Evolutionary conservation across 2,888 invertebrate genomes (phyloP).

Genomic region (Callimorpha dominula): DNA sequence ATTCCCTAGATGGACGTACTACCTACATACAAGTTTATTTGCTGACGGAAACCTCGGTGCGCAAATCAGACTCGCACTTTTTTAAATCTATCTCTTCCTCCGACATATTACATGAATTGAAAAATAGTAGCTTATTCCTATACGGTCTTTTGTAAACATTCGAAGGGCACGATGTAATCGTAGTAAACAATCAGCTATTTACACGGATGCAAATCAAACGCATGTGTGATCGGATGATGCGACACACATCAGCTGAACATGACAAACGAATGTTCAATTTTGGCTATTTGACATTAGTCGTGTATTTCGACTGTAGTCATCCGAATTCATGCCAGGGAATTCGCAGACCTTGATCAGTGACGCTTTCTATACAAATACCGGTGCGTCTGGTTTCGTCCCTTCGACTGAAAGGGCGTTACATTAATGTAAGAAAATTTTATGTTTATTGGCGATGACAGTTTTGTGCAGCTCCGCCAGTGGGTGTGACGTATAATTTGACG

Average conservation of each 20-base stretch:
- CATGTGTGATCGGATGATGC: constrained; percentile 46
- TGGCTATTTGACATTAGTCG: constrained; percentile 70
- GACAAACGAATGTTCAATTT: constrained; percentile 74
- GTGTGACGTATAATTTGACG: constrained; percentile 73
- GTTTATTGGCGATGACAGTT: constrained; percentile 61
- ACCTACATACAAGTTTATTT: too few species aligned
- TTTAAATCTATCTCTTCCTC: too few species aligned
- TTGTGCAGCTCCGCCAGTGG: constrained; percentile 53
- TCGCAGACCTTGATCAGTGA: constrained; percentile 71
- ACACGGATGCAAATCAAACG: constrained; percentile 28
- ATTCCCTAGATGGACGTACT: too few species aligned
- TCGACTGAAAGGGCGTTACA: constrained; percentile 68
- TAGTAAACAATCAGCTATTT: not conserved
- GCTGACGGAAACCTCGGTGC: too few species aligned
- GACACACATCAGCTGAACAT: constrained; percentile 54
- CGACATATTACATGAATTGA: too few species aligned
- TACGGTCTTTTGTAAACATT: not conserved
- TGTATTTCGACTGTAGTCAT: constrained; percentile 67
- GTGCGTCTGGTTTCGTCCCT: constrained; percentile 71
- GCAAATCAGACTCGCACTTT: too few species aligned
- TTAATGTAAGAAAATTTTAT: constrained; percentile 57
- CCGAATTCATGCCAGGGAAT: constrained; percentile 82
- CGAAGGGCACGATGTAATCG: not conserved
- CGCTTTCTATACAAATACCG: constrained; percentile 74
- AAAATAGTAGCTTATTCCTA: too few species aligned